Evolutionary conservation across 2,797 vertebrate species (phyloP).

Genomic region (Alosa sapidissima): DNA sequence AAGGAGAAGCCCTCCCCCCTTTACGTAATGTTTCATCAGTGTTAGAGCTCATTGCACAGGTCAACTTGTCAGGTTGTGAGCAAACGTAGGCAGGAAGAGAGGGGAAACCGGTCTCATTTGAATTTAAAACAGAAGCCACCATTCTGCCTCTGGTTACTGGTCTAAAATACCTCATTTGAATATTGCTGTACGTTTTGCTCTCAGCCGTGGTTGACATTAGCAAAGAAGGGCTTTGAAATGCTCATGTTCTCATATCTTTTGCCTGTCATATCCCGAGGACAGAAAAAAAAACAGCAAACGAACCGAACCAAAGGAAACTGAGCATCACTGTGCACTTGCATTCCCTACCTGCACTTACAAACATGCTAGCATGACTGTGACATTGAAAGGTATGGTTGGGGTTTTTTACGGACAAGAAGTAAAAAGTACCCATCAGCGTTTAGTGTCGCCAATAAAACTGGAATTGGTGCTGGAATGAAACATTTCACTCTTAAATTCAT

Average conservation of each 20-base stretch:
- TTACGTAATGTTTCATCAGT: constrained; percentile 11
- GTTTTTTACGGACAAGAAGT: not conserved
- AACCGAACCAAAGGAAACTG: not conserved
- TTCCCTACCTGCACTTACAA: not conserved
- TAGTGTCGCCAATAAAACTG: constrained; percentile 1
- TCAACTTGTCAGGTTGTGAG: not conserved
- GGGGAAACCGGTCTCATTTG: not conserved
- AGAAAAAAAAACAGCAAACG: not conserved
- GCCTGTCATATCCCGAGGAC: constrained; percentile 39
- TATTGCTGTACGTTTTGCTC: not conserved
- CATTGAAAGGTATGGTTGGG: not conserved
- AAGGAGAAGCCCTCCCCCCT: not conserved
- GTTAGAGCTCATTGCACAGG: constrained; percentile 1
- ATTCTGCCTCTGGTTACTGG: not conserved
- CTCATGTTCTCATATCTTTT: not conserved
- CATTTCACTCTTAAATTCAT: not conserved
- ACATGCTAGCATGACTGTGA: constrained; percentile 12
- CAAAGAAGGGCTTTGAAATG: constrained; percentile 17
- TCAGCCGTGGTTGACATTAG: constrained; percentile 11
- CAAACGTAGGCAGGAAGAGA: not conserved
- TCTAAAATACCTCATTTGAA: constrained; percentile 13
- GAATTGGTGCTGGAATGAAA: not conserved
- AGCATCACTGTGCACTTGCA: not conserved
- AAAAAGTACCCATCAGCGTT: constrained; percentile 5
- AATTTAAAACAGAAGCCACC: constrained; percentile 18